phyloP scores from a whole-genome alignment of 2,797 vertebrate species.

The Gila robusta region DNA sequence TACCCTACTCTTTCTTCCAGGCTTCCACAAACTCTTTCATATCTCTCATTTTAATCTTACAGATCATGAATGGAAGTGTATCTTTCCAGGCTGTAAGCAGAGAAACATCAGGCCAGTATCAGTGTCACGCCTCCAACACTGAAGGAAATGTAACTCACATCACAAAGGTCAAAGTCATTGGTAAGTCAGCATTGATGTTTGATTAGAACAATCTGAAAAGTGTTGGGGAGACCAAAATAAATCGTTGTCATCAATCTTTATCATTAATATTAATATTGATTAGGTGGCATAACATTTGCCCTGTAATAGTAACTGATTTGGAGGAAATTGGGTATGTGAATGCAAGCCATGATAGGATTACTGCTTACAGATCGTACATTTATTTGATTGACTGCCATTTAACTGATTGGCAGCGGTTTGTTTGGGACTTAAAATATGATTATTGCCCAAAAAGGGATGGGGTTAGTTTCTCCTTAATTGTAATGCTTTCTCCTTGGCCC shows the following conservation, averaged over 20 bases:
- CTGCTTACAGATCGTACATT: background rate
- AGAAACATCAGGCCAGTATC: conserved; percentile 83
- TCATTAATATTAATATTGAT: background rate
- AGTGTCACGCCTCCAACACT: conserved; percentile 88
- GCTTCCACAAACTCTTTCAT: background rate
- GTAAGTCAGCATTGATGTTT: conserved; percentile 72
- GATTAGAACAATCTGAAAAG: background rate
- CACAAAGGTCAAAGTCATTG: conserved; percentile 89
- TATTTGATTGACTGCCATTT: background rate
- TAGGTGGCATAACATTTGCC: background rate
- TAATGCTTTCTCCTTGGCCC: background rate
- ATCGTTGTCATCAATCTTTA: background rate
- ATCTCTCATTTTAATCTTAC: conserved; percentile 5
- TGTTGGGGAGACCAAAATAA: background rate
- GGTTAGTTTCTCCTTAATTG: background rate
- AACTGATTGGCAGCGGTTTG: background rate
- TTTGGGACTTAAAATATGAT: background rate
- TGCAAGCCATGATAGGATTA: background rate
- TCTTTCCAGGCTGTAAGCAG: conserved; percentile 77
- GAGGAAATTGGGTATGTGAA: background rate
- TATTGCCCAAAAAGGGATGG: background rate
- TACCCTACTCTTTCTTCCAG: background rate
- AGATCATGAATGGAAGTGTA: conserved; percentile 85
- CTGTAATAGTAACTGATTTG: background rate
- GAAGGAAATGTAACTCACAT: conserved; percentile 85